These are phyloP conservation scores for Notodonta dromedarius DNA, from an alignment of 2,888 invertebrate species.

Conservation along the genomic window DNA sequence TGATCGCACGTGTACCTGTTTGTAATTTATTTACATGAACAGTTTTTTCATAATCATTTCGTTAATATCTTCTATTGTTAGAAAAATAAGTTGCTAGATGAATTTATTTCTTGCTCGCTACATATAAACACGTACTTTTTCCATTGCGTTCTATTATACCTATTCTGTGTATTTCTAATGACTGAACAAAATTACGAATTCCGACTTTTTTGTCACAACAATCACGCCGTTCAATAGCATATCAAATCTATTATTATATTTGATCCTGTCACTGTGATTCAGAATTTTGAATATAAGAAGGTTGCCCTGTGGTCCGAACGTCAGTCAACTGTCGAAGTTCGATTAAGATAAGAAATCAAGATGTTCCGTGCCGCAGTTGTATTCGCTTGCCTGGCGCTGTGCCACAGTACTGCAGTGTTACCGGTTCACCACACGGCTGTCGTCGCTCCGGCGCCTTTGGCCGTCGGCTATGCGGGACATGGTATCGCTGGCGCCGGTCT, in stretches of 20 bases:
- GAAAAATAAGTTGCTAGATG: slow-evolving; percentile 3
- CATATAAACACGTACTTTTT: slow-evolving; percentile 30
- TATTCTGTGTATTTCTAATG: slow-evolving; percentile 39
- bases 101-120: background rate
- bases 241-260: slow-evolving; percentile 62
- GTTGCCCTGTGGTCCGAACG: slow-evolving; percentile 35
- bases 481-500: slow-evolving; percentile 37
- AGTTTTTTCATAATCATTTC: slow-evolving; percentile 11
- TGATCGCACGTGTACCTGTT: slow-evolving; percentile 11
- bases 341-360: slow-evolving; percentile 32
- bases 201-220: slow-evolving; percentile 54
- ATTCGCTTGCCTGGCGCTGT: slow-evolving; percentile 52
- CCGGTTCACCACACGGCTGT: slow-evolving; percentile 57
- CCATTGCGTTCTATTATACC: slow-evolving; percentile 35
- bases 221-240: slow-evolving; percentile 62
- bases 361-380: slow-evolving; percentile 60
- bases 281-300: slow-evolving; percentile 67
- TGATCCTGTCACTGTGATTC: slow-evolving; percentile 67
- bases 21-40: slow-evolving; percentile 11
- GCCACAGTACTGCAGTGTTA: slow-evolving; percentile 58
- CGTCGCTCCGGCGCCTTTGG: slow-evolving; percentile 41
- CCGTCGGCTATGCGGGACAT: slow-evolving; percentile 45
- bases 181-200: slow-evolving; percentile 51
- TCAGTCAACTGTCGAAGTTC: slow-evolving; percentile 50
- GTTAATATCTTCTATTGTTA: slow-evolving; percentile 15